Conservation (phyloP, 2,113 vertebrate genomes). For the Cichladusa arquata region DNA sequence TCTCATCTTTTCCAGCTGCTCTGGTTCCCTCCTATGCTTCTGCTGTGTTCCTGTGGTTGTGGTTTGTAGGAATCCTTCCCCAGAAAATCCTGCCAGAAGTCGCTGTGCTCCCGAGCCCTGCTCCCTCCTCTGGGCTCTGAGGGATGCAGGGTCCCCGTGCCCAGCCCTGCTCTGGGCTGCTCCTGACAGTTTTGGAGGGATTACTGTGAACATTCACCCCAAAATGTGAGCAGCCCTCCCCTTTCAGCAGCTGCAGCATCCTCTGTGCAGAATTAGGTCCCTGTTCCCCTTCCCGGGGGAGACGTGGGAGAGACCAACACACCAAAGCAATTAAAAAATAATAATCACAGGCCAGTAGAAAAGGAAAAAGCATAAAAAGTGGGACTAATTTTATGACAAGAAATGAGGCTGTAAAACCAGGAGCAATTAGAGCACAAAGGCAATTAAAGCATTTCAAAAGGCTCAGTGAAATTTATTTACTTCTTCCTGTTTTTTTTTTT, state of each 20-base stretch:
- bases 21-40: background rate
- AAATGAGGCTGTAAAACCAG: constrained; percentile 50
- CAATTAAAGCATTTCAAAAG: constrained; percentile 41
- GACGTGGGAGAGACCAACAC: background rate
- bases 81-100: background rate
- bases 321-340: constrained; percentile 36
- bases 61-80: background rate
- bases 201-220: background rate
- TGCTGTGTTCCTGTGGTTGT: background rate
- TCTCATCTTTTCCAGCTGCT: background rate
- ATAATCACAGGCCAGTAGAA: constrained; percentile 29
- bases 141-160: fast-evolving
- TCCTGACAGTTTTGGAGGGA: background rate
- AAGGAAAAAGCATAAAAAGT: constrained; percentile 32
- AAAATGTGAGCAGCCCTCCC: background rate
- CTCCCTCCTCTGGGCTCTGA: background rate
- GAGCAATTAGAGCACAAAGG: constrained; percentile 61
- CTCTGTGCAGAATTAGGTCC: fast-evolving
- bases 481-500: background rate
- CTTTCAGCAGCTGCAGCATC: background rate
- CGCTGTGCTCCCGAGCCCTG: fast-evolving
- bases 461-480: constrained; percentile 54
- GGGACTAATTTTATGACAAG: constrained; percentile 46
- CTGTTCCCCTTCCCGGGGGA: background rate
- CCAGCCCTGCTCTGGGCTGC: background rate